Evolutionary conservation across 2,113 vertebrate genomes (phyloP).

Genomic region (Podarcis cretensis): DNA sequence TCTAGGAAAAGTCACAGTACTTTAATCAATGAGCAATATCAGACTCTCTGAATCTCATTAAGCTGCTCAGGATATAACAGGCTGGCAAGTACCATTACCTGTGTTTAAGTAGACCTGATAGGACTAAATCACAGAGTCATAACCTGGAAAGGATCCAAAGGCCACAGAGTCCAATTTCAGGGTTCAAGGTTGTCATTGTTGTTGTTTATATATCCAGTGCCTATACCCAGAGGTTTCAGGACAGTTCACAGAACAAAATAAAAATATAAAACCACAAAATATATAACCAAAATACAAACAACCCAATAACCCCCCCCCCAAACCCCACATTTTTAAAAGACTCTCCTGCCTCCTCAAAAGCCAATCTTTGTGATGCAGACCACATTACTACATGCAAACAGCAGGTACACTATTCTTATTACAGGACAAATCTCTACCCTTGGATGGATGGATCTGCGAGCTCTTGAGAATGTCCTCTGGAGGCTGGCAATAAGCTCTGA

Average conservation of each 20-base stretch:
- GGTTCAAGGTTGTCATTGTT: neutral
- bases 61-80: slow-evolving; percentile 61
- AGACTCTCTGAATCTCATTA: slow-evolving; percentile 31
- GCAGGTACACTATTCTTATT: neutral
- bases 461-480: neutral
- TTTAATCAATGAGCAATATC: neutral
- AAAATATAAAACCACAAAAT: too few species aligned
- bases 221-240: too few species aligned
- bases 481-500: slow-evolving; percentile 3
- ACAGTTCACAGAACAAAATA: too few species aligned
- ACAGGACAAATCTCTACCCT: neutral
- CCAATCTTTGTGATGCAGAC: neutral
- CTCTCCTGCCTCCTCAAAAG: neutral
- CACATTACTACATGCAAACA: neutral
- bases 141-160: neutral
- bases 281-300: too few species aligned
- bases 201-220: too few species aligned
- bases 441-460: neutral
- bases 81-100: neutral
- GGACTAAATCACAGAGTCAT: neutral
- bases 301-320: too few species aligned
- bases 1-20: neutral
- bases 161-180: neutral
- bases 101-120: neutral
- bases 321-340: neutral